These are phyloP conservation scores for Protomyctophum bolini DNA, from an alignment of 2,113 vertebrate genomes.

Conservation along the genomic window DNA sequence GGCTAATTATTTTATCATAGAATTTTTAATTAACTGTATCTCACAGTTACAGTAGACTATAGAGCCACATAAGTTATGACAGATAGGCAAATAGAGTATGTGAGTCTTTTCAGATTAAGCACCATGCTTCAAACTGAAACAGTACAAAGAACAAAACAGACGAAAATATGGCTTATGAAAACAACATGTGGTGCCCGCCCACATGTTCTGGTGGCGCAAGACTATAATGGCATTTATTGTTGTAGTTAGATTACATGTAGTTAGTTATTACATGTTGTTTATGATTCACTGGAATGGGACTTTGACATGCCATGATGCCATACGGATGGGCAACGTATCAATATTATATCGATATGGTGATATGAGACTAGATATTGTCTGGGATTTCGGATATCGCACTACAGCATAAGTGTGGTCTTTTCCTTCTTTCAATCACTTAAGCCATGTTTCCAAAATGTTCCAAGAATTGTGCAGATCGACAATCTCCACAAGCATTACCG, in stretches of 20 bases:
- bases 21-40: conserved; percentile 80
- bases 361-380: too few species aligned
- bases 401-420: too few species aligned
- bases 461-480: too few species aligned
- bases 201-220: too few species aligned
- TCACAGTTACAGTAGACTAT: conserved; percentile 49
- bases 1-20: conserved; percentile 81
- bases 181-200: background rate
- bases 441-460: too few species aligned
- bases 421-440: too few species aligned
- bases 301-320: conserved; percentile 27
- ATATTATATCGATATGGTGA: too few species aligned
- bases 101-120: conserved; percentile 41
- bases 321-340: too few species aligned
- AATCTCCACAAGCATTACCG: too few species aligned
- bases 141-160: conserved; percentile 35
- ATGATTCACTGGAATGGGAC: conserved; percentile 33
- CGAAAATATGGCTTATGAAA: conserved; percentile 26
- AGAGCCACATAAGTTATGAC: conserved; percentile 59
- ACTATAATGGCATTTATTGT: background rate
- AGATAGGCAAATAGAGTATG: conserved; percentile 57
- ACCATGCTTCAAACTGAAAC: conserved; percentile 30
- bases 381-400: too few species aligned
- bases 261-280: conserved; percentile 16
- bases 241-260: conserved; percentile 3